Evolutionary conservation across 2,888 invertebrate genomes (phyloP), one percentile per base, ranked within the genome.

Genomic region (Ctenicera cuprea): DNA sequence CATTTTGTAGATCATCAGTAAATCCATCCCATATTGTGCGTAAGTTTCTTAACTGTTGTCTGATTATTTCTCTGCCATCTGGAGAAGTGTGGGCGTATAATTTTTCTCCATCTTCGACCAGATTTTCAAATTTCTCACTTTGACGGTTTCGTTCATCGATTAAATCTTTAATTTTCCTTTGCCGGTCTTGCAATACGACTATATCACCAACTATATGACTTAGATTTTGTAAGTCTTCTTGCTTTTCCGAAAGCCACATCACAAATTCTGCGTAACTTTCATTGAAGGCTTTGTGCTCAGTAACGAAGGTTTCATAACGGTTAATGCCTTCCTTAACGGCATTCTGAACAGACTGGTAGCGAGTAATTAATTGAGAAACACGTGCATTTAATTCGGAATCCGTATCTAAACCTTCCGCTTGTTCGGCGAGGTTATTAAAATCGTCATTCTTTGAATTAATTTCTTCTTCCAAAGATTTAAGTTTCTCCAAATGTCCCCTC

Each of bases 61-160:
- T 90, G 71, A 98, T 94, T 3, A 94, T 92, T 89, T 98, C 98
- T 80, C 98, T 91, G 1, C 98, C 98, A 83, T 98, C 97, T 0
- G 97, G 97, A 61, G 97, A 96, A 0, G 98, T 98, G 82, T 97
- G 97, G 0, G 94, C 92, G 82, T 97, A 98, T 0, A 98, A 88
- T 85, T 95, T 96, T 87, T 98, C 98, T 1, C 97, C 97, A 37
- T 94, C 90, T 82, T 96, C 96, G 11, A 97, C 90, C 4, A 97
- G 90, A 54, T 93, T 92, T 85, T 97, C 97, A 84, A 97, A 95
- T 41, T 90, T 90, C 0, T 93, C 91, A 43, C 93, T 93, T 84
- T 95, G 94, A 79, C 93, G 93, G 20, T 94, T 94, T 78, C 94
- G 91, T 22, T 83, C 81, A 14, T 97, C 96, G 12, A 93, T 91